These are phyloP conservation scores for Aphelenchoides fujianensis DNA, from an alignment of 1,140 invertebrate genomes.

Conservation along the genomic window DNA sequence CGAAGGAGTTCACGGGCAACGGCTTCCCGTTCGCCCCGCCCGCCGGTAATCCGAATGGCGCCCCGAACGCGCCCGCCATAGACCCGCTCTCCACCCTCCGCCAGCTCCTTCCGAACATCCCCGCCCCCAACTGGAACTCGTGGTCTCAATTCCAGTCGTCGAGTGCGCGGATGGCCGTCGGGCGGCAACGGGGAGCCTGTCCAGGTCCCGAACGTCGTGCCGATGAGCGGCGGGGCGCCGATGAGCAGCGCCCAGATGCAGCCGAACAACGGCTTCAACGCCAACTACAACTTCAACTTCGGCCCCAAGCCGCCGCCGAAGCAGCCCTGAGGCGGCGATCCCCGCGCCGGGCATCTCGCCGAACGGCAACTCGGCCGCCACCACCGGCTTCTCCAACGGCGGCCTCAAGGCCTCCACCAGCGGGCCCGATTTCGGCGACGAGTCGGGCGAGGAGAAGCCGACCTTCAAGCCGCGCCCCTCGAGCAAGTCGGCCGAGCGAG, in stretches of 20 bases:
- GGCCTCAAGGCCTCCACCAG: neutral
- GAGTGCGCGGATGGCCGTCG: neutral
- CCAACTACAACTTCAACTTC: constrained; percentile 11
- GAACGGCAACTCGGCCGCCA: neutral
- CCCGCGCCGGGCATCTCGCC: neutral
- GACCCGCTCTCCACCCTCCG: neutral
- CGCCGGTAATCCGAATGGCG: neutral
- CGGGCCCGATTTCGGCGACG: neutral
- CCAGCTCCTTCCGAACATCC: neutral
- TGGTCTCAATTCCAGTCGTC: neutral
- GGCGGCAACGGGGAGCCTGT: neutral
- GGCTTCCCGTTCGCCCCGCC: neutral
- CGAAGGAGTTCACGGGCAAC: neutral
- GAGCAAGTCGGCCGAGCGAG: neutral
- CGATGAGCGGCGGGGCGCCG: neutral
- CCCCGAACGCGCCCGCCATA: neutral
- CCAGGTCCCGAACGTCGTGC: constrained; percentile 6
- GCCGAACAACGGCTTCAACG: constrained; percentile 6
- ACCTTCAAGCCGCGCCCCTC: neutral
- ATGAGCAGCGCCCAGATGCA: neutral
- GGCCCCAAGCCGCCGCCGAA: neutral
- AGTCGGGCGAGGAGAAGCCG: neutral
- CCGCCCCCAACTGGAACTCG: constrained; percentile 9
- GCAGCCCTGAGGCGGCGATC: neutral
- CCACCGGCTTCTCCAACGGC: constrained; percentile 10